These are phyloP conservation scores for Disparrhopalites patrizii DNA, from an alignment of 2,888 invertebrate genomes.

Conservation along the genomic window DNA sequence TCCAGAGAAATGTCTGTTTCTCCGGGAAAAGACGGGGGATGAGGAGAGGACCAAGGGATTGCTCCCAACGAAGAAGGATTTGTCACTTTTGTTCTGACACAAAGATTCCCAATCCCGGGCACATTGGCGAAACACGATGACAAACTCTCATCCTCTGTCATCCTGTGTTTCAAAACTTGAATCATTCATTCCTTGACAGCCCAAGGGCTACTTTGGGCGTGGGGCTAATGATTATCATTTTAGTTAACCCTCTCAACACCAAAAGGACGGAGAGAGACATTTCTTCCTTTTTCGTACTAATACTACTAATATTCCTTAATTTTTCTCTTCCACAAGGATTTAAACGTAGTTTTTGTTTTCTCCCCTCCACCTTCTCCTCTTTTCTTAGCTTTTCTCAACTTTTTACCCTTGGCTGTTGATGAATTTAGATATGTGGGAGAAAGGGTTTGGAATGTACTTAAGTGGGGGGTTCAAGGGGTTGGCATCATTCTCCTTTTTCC, in stretches of 20 bases:
- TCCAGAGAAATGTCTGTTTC: no score
- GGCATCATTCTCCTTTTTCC: no score
- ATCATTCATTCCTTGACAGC: constrained; percentile 24
- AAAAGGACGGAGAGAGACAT: neutral
- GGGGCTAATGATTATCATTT: neutral
- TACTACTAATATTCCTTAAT: no score
- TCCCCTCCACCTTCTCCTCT: neutral
- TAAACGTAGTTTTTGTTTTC: neutral
- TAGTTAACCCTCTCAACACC: constrained; percentile 4
- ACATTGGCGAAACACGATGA: constrained; percentile 22
- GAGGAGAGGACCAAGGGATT: constrained; percentile 7
- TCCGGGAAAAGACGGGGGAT: neutral
- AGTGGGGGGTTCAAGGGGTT: no score
- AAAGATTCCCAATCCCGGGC: constrained; percentile 33
- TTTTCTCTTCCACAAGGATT: neutral
- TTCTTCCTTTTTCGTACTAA: neutral
- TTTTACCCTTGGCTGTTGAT: no score
- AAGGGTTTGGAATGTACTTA: no score
- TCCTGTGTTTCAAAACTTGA: constrained; percentile 13
- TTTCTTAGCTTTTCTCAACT: no score
- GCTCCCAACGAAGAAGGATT: no score
- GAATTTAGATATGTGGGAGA: no score
- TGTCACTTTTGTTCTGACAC: constrained; percentile 47
- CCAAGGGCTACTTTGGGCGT: constrained; percentile 11
- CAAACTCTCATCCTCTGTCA: constrained; percentile 23